phyloP scores from a whole-genome alignment of 2,113 vertebrate genomes.

The Casuarius casuarius region DNA sequence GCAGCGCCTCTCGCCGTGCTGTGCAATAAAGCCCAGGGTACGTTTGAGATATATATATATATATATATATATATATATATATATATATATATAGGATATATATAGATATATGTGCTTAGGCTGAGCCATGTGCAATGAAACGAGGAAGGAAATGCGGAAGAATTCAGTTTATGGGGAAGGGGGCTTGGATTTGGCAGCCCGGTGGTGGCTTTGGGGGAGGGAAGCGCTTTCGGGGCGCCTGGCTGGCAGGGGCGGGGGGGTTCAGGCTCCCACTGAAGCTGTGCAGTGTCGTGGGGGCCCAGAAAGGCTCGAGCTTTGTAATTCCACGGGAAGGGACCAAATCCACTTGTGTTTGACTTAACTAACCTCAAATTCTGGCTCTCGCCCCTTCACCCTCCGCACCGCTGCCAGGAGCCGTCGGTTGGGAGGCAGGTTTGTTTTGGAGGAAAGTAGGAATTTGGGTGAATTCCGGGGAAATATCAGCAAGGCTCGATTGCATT shows the following conservation, averaged over 20 bases:
- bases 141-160: neutral
- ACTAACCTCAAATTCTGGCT: neutral
- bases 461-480: neutral
- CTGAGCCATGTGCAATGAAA: neutral
- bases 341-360: neutral
- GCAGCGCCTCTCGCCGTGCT: neutral
- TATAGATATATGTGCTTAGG: neutral
- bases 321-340: neutral
- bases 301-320: neutral
- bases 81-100: accelerated
- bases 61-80: neutral
- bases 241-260: neutral
- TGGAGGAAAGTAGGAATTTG: neutral
- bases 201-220: neutral
- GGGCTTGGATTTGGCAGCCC: neutral
- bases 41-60: neutral
- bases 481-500: neutral
- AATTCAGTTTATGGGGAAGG: neutral
- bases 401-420: neutral
- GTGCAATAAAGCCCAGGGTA: constrained; percentile 29
- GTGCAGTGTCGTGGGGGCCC: neutral
- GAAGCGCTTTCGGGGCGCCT: neutral
- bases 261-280: neutral
- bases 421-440: neutral
- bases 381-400: neutral